These are phyloP conservation scores for Ennomos quercinarius DNA, from an alignment of 2,888 invertebrate genomes.

Conservation along the genomic window DNA sequence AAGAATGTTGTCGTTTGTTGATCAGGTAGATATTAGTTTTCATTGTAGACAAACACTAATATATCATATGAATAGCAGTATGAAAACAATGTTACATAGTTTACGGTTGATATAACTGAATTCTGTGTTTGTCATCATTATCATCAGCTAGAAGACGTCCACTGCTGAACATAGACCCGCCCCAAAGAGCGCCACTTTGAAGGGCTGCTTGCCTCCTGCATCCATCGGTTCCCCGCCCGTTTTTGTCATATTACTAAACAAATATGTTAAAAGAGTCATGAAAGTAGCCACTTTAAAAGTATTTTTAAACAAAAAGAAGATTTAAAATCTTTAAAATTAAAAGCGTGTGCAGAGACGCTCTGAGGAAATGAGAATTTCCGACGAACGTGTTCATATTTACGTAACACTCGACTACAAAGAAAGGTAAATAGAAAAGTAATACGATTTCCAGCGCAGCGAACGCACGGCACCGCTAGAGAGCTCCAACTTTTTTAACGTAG, in stretches of 20 bases:
- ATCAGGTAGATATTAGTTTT: slow-evolving; percentile 17
- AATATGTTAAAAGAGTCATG: slow-evolving; percentile 5
- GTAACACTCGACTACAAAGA: slow-evolving; percentile 84
- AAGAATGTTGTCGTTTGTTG: slow-evolving; percentile 34
- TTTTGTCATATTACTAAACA: too few species aligned
- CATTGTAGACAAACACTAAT: slow-evolving; percentile 1
- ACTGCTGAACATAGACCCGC: too few species aligned
- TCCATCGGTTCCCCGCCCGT: too few species aligned
- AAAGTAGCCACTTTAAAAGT: background rate
- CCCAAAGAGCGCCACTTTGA: too few species aligned
- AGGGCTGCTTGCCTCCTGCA: too few species aligned
- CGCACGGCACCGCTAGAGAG: slow-evolving; percentile 62
- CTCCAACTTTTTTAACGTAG: slow-evolving; percentile 61
- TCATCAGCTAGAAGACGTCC: too few species aligned
- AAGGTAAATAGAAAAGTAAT: slow-evolving; percentile 82
- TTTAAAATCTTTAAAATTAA: slow-evolving; percentile 46
- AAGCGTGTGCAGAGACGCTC: slow-evolving; percentile 59
- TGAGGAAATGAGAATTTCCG: slow-evolving; percentile 80
- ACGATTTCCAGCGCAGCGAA: slow-evolving; percentile 72
- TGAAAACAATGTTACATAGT: slow-evolving; percentile 11
- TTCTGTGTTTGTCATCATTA: too few species aligned
- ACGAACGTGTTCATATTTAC: slow-evolving; percentile 81
- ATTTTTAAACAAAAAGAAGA: slow-evolving; percentile 32
- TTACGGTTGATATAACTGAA: background rate
- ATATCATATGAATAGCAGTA: background rate